Conservation (phyloP, 2,888 invertebrate genomes). For the Drosophila neonasuta region DNA sequence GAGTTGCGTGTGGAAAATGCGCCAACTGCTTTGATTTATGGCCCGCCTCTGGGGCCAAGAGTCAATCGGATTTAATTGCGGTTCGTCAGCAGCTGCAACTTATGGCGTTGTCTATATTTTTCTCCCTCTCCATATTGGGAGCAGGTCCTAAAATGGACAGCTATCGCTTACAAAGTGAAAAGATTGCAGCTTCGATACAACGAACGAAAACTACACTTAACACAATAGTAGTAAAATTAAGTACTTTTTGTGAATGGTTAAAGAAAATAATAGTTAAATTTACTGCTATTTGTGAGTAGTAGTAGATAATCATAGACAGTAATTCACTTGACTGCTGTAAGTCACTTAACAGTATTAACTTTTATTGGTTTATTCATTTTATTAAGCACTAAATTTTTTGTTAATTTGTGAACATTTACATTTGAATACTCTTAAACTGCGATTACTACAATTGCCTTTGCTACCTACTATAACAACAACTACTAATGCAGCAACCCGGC, state of each 20-base stretch:
- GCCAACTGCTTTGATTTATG: constrained; percentile 62
- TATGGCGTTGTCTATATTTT: constrained; percentile 15
- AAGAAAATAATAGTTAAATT: neutral
- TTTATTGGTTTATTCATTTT: neutral
- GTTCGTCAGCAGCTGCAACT: constrained; percentile 36
- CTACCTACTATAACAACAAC: neutral
- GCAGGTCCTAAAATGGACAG: constrained; percentile 57
- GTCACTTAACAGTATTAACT: too few relatives aligned
- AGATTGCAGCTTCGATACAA: constrained; percentile 8
- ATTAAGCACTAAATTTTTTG: neutral
- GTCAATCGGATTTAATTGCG: constrained; percentile 59
- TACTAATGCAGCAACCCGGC: constrained; percentile 12
- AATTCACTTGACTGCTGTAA: too few relatives aligned
- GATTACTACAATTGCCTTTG: neutral
- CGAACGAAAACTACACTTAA: neutral
- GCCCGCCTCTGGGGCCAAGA: constrained; percentile 62
- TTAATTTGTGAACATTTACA: neutral
- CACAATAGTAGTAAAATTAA: neutral
- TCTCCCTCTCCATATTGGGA: constrained; percentile 46
- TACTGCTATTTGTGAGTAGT: neutral
- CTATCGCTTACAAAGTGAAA: constrained; percentile 50
- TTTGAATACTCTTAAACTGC: neutral
- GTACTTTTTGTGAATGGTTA: neutral
- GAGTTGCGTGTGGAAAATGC: constrained; percentile 34
- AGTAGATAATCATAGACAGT: too few relatives aligned